Conservation (phyloP, 2,113 vertebrate species). For the Andinoacara biseriatus region DNA sequence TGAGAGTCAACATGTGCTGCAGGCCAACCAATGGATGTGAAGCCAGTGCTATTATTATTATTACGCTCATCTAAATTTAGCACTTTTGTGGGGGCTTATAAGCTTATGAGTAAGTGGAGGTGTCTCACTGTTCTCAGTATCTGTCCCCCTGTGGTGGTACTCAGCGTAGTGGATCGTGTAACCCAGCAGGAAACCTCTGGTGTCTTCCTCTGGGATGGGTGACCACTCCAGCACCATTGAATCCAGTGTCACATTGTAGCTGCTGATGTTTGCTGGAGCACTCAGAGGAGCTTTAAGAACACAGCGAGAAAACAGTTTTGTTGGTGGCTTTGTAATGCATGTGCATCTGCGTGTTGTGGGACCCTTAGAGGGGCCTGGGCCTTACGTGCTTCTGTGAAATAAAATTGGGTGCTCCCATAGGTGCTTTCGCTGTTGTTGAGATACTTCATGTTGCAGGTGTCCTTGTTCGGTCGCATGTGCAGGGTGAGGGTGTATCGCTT, state of each 20-base stretch:
- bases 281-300: conserved; percentile 77
- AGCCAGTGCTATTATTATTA: neutral
- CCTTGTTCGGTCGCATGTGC: conserved; percentile 59
- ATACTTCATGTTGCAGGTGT: conserved; percentile 74
- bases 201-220: conserved; percentile 75
- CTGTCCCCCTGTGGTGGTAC: neutral
- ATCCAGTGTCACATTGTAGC: conserved; percentile 64
- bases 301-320: neutral
- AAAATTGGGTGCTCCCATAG: conserved; percentile 74
- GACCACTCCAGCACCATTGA: conserved; percentile 82
- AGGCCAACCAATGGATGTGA: neutral
- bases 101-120: neutral
- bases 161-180: conserved; percentile 79
- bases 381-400: conserved; percentile 82
- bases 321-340: neutral
- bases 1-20: neutral
- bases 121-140: conserved; percentile 57
- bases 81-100: neutral
- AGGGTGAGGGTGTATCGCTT: conserved; percentile 76
- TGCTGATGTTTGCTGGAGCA: conserved; percentile 78
- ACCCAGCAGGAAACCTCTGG: conserved; percentile 82
- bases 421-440: conserved; percentile 77
- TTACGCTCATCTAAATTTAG: neutral
- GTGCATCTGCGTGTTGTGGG: neutral
- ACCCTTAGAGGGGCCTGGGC: neutral